Percentiles rank a stretch among this genome's conserved stretches.
Conservation (phyloP, 2,113 vertebrate species). For the Larimichthys polyactis region DNA sequence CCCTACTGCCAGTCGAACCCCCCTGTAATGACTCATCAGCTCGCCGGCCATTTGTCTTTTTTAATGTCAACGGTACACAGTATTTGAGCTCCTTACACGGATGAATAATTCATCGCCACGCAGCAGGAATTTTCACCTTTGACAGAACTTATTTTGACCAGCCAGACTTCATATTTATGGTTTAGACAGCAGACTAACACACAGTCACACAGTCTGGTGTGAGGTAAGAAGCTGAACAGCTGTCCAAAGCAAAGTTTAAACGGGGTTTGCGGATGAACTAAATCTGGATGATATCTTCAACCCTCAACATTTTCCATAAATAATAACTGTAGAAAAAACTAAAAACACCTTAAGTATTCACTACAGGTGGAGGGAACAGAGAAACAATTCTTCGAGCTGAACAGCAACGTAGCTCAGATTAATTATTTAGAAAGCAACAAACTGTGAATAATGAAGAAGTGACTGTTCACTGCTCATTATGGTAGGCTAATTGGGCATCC, state of each 20-base stretch:
- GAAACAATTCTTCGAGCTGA: conserved; percentile 24
- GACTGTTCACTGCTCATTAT: conserved; percentile 65
- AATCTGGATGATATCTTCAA: conserved; percentile 41
- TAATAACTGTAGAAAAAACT: background rate
- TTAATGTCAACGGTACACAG: conserved; percentile 42
- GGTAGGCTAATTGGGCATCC: conserved; percentile 65
- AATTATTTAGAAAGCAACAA: conserved; percentile 36
- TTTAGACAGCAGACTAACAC: conserved; percentile 13
- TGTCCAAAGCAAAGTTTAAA: conserved; percentile 46
- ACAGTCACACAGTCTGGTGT: conserved; percentile 5
- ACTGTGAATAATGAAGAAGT: conserved; percentile 54
- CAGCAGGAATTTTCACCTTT: conserved; percentile 43
- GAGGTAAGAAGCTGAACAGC: conserved; percentile 28
- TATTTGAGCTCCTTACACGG: conserved; percentile 6
- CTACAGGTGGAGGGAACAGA: conserved; percentile 24
- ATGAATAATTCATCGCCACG: conserved; percentile 50
- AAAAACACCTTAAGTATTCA: conserved; percentile 25
- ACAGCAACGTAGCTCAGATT: background rate
- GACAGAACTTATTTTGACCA: conserved; percentile 36
- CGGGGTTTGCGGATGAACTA: conserved; percentile 24
- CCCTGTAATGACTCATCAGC: conserved; percentile 62
- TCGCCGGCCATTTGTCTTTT: conserved; percentile 50
- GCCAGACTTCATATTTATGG: conserved; percentile 27
- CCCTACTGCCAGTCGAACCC: conserved; percentile 54
- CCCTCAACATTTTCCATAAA: conserved; percentile 45